Evolutionary conservation across 1,140 invertebrate species (phyloP).

Genomic region (Dermatophagoides farinae): DNA sequence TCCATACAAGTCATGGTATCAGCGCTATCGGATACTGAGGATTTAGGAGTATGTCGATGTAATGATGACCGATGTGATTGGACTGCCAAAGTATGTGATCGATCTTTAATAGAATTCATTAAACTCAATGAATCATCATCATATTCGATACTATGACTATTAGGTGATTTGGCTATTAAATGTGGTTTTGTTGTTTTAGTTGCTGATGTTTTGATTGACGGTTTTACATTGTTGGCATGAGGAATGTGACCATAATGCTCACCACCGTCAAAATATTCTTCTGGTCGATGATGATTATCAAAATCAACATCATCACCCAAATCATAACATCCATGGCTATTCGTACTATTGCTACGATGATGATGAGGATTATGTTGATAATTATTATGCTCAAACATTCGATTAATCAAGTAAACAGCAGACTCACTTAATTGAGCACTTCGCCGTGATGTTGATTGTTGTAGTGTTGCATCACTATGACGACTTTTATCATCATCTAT

Average conservation of each 20-base stretch:
- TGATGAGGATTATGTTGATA: background rate
- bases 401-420: slow-evolving; percentile 9
- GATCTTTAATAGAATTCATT: background rate
- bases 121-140: background rate
- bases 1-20: too few species aligned
- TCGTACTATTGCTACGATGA: background rate
- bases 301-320: background rate
- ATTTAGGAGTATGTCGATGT: too few species aligned
- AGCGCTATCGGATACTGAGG: too few species aligned
- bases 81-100: too few species aligned
- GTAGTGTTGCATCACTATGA: background rate
- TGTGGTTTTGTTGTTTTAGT: background rate
- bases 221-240: background rate
- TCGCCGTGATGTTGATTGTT: background rate
- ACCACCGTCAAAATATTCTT: background rate
- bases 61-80: too few species aligned
- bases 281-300: background rate
- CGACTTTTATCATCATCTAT: background rate
- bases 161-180: background rate
- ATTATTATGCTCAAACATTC: slow-evolving; percentile 8
- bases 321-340: background rate
- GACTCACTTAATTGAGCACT: slow-evolving; percentile 10
- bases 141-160: background rate
- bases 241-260: background rate
- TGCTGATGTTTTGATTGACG: background rate